Evolutionary conservation across 2,797 vertebrate species (phyloP).

Genomic region (Chelon labrosus): DNA sequence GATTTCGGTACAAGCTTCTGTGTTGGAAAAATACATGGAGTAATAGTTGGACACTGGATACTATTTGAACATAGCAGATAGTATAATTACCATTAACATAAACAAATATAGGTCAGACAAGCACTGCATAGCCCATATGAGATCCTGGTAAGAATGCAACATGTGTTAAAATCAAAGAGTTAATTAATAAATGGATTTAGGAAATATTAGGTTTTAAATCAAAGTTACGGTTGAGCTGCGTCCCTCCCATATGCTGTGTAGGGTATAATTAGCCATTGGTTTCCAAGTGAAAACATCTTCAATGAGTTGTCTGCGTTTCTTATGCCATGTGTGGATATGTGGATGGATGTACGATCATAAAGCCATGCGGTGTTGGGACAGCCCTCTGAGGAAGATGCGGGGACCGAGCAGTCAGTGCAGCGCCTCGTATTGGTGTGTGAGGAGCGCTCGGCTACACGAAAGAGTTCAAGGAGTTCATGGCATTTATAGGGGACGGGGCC

Average conservation of each 20-base stretch:
- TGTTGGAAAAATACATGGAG: constrained; percentile 84
- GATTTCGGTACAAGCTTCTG: constrained; percentile 85
- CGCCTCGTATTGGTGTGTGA: constrained; percentile 37
- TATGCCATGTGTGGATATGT: constrained; percentile 27
- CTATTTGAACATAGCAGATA: constrained; percentile 84
- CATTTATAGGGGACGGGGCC: constrained; percentile 95
- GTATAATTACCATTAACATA: constrained; percentile 87
- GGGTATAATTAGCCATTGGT: constrained; percentile 23
- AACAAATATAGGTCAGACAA: constrained; percentile 84
- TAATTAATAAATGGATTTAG: constrained; percentile 62
- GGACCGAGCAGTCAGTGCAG: constrained; percentile 50
- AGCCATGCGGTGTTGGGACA: constrained; percentile 70
- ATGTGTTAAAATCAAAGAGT: constrained; percentile 75
- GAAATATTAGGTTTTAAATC: constrained; percentile 58
- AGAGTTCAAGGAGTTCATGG: constrained; percentile 99
- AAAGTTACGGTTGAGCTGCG: constrained; percentile 45
- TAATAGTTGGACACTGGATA: constrained; percentile 87
- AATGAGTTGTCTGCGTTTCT: constrained; percentile 26
- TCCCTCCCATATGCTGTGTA: constrained; percentile 31
- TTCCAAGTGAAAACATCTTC: constrained; percentile 29
- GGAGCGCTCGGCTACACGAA: constrained; percentile 88
- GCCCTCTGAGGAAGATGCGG: constrained; percentile 38
- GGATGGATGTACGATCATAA: constrained; percentile 50
- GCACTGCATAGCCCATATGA: constrained; percentile 83
- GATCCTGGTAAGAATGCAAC: constrained; percentile 76